Evolutionary conservation across 1,140 invertebrate species (phyloP).

Genomic region (Drosophila jambulina): DNA sequence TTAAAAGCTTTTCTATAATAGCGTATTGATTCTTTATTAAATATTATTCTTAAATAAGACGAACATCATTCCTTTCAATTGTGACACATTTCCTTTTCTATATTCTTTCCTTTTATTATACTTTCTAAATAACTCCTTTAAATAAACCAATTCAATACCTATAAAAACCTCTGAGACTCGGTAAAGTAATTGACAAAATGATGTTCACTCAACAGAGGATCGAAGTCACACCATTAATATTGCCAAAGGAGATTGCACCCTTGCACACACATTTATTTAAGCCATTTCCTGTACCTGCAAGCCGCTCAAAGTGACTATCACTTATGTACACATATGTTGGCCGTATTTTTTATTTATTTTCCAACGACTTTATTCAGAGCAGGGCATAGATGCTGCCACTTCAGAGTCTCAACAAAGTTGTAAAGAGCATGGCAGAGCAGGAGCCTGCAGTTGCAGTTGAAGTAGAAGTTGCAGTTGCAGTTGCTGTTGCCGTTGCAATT

Average conservation of each 20-base stretch:
- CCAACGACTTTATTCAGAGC: conserved; percentile 11
- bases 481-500: conserved; percentile 18
- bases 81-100: background rate
- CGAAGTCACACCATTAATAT: conserved; percentile 25
- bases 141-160: background rate
- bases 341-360: conserved; percentile 14
- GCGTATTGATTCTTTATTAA: too few relatives aligned
- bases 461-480: conserved; percentile 8
- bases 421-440: conserved; percentile 47
- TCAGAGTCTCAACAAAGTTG: conserved; percentile 46
- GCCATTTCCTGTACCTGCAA: background rate
- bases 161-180: background rate
- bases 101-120: background rate
- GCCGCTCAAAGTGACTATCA: conserved; percentile 29
- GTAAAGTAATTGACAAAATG: conserved; percentile 7
- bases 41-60: background rate
- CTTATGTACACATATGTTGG: conserved; percentile 5
- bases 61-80: background rate
- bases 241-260: conserved; percentile 16
- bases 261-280: conserved; percentile 5
- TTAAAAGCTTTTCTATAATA: too few relatives aligned
- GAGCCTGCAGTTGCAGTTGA: conserved; percentile 16
- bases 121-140: background rate
- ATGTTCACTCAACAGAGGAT: background rate
- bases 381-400: conserved; percentile 38